Evolutionary conservation across 2,888 invertebrate genomes (phyloP).

Genomic region (Drosophila kuntzei): DNA sequence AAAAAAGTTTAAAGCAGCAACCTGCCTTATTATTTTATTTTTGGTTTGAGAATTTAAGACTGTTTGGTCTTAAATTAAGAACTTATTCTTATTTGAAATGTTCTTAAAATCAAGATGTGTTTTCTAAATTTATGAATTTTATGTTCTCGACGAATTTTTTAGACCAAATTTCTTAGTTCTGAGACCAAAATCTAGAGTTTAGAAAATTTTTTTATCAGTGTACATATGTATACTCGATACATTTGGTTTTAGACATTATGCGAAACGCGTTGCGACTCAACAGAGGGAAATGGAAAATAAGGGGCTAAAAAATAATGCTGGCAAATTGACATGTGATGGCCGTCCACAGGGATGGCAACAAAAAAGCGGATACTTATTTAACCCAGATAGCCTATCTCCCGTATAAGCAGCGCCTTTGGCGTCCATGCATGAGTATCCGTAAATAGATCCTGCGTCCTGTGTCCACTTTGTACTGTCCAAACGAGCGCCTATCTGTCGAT

Average conservation of each 20-base stretch:
- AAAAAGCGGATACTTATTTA: slow-evolving; percentile 47
- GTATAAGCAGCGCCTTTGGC: slow-evolving; percentile 18
- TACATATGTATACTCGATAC: background rate
- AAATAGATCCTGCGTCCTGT: slow-evolving; percentile 46
- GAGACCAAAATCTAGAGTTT: no score
- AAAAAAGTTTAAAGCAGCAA: no score
- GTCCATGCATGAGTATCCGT: slow-evolving; percentile 19
- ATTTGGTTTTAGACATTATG: background rate
- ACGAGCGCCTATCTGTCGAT: slow-evolving; percentile 39
- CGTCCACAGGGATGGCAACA: slow-evolving; percentile 32
- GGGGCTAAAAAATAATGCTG: slow-evolving; percentile 20
- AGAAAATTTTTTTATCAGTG: no score
- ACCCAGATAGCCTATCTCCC: slow-evolving; percentile 29
- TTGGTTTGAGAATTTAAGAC: no score
- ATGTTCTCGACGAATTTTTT: no score
- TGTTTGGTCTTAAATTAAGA: no score
- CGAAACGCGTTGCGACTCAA: background rate
- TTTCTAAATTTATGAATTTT: no score
- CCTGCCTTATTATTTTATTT: no score
- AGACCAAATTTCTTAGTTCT: no score
- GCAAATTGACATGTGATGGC: slow-evolving; percentile 59
- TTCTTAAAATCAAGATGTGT: no score
- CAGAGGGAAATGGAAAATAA: background rate
- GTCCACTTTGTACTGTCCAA: slow-evolving; percentile 39
- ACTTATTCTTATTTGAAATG: no score